Conservation (phyloP, 2,888 invertebrate species). For the Apoderus coryli region DNA sequence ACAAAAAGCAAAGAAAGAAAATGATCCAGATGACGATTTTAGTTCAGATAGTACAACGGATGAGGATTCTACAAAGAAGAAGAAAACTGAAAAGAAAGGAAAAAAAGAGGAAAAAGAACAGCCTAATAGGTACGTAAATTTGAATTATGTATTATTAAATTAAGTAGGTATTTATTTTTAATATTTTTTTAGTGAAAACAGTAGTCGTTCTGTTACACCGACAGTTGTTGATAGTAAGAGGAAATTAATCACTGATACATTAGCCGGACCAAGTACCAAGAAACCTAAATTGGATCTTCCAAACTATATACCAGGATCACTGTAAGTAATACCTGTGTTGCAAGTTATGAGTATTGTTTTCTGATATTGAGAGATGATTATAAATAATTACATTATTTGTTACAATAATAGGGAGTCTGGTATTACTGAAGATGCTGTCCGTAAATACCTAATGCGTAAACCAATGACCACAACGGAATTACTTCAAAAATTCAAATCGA, state of each 20-base stretch:
- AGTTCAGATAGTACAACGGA: conserved; percentile 56
- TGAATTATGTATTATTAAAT: background rate
- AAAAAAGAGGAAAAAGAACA: conserved; percentile 32
- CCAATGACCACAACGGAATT: conserved; percentile 97
- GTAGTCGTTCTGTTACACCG: conserved; percentile 39
- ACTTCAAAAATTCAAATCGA: conserved; percentile 87
- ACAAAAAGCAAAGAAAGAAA: conserved; percentile 33
- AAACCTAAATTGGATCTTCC: conserved; percentile 39
- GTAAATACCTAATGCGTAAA: conserved; percentile 87
- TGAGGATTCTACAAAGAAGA: conserved; percentile 49
- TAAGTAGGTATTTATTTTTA: conserved; percentile 1
- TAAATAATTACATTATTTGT: too few species aligned
- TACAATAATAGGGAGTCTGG: conserved; percentile 67
- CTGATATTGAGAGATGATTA: too few species aligned
- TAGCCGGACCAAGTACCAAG: conserved; percentile 36
- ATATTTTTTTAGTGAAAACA: conserved; percentile 24
- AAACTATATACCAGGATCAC: conserved; percentile 36
- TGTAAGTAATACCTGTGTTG: conserved; percentile 23
- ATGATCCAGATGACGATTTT: conserved; percentile 17
- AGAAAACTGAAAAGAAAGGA: conserved; percentile 33
- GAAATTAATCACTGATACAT: conserved; percentile 31
- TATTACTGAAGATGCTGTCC: conserved; percentile 87
- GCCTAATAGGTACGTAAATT: conserved; percentile 29
- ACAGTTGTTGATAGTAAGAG: conserved; percentile 29
- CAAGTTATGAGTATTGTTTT: conserved; percentile 1